Conservation (phyloP, 2,113 vertebrate genomes). For the Apus apus region DNA sequence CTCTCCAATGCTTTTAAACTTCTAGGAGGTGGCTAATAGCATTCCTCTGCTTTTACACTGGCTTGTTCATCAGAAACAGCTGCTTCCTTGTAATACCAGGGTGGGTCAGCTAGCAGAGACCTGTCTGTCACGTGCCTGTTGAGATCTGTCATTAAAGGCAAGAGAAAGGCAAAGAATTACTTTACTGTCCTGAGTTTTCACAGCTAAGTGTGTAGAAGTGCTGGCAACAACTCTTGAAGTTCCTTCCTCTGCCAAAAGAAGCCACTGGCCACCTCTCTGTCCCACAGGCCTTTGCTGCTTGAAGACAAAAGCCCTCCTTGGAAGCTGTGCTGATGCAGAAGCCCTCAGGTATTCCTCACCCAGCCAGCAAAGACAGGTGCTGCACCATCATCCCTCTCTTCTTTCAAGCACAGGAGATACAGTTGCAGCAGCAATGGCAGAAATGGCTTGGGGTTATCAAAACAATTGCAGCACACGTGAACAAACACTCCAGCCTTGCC, state of each 20-base stretch:
- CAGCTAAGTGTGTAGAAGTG: neutral
- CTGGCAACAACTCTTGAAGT: neutral
- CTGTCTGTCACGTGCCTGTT: fast-evolving
- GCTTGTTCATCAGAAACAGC: neutral
- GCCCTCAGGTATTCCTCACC: neutral
- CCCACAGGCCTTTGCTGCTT: neutral
- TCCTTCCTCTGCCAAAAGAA: neutral
- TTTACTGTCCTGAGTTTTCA: neutral
- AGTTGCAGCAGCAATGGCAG: neutral
- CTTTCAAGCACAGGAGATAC: neutral
- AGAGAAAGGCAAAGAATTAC: neutral
- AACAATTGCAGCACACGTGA: neutral
- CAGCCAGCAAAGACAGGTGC: fast-evolving
- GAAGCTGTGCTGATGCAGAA: neutral
- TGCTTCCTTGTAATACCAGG: neutral
- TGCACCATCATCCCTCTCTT: fast-evolving
- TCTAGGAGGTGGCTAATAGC: neutral
- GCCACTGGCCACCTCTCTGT: neutral
- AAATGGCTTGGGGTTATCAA: neutral
- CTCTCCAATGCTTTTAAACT: neutral
- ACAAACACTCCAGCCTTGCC: neutral
- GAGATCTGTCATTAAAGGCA: neutral
- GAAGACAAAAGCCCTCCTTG: neutral
- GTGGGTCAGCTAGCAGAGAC: neutral
- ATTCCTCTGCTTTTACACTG: neutral